A percentile compares a stretch with the other conserved stretches of the same genome.
Conservation (phyloP, 2,888 invertebrate species). For the Apamea monoglypha region DNA sequence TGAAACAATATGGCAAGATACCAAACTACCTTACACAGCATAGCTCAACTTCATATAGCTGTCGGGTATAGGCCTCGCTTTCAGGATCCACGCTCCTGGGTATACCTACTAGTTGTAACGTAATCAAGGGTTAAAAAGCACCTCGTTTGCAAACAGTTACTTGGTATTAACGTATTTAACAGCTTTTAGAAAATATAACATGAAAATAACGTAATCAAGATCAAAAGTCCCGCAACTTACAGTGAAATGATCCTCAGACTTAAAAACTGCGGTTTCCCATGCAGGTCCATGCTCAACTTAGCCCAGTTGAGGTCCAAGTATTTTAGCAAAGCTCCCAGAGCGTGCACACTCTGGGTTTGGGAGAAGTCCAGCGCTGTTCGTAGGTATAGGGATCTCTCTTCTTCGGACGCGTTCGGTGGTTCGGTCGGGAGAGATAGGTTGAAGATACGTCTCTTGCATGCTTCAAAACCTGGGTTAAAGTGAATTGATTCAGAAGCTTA, state of each 20-base stretch:
- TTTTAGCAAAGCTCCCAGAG: constrained; percentile 93
- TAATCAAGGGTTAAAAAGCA: not conserved
- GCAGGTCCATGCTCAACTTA: constrained; percentile 85
- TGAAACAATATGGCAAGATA: not conserved
- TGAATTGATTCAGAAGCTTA: not conserved
- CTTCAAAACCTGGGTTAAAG: constrained; percentile 88
- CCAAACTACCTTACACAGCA: not conserved
- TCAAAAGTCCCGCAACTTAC: constrained; percentile 83
- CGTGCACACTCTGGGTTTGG: constrained; percentile 91
- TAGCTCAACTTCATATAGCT: not conserved
- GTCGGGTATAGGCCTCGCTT: not conserved
- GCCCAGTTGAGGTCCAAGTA: constrained; percentile 93
- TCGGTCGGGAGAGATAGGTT: constrained; percentile 89
- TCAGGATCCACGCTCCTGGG: too few relatives aligned
- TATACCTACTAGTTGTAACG: not conserved
- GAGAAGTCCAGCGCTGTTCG: constrained; percentile 92
- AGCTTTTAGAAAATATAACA: not conserved
- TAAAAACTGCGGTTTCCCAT: constrained; percentile 87
- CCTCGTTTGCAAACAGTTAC: not conserved
- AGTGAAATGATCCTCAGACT: constrained; percentile 91
- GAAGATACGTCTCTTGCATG: constrained; percentile 89
- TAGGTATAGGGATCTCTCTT: constrained; percentile 90
- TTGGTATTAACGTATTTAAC: not conserved
- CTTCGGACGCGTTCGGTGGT: constrained; percentile 87
- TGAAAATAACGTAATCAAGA: not conserved